These are phyloP conservation scores for Thumatha senex DNA, from an alignment of 2,888 invertebrate genomes.

Conservation along the genomic window DNA sequence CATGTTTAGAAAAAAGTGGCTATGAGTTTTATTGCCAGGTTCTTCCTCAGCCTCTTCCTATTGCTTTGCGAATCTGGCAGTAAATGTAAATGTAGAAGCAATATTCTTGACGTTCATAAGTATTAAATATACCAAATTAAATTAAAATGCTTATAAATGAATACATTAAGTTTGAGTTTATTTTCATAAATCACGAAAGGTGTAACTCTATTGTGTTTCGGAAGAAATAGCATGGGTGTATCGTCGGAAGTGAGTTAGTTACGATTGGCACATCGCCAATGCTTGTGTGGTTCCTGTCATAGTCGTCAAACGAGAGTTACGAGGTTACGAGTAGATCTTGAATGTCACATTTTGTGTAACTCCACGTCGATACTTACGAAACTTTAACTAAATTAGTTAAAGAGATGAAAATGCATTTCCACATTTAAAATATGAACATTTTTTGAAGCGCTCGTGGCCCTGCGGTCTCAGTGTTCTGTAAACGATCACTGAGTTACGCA, in stretches of 20 bases:
- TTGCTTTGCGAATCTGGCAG: too few relatives aligned
- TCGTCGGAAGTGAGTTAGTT: conserved; percentile 42
- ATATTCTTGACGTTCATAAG: too few relatives aligned
- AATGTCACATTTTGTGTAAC: conserved; percentile 13
- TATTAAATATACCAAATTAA: too few relatives aligned
- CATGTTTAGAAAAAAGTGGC: too few relatives aligned
- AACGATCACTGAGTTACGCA: too few relatives aligned
- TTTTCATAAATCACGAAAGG: conserved; percentile 38
- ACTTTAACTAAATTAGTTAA: conserved; percentile 17
- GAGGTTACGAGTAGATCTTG: conserved; percentile 14
- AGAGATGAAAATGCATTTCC: conserved; percentile 6
- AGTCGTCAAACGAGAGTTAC: conserved; percentile 19
- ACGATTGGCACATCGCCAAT: conserved; percentile 48
- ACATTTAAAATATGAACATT: conserved; percentile 8
- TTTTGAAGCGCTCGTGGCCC: neutral
- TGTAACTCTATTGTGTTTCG: conserved; percentile 27
- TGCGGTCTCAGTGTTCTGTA: too few relatives aligned
- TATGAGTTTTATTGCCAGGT: too few relatives aligned
- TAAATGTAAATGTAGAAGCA: too few relatives aligned
- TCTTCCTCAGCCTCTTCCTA: too few relatives aligned
- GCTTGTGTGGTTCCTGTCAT: conserved; percentile 35
- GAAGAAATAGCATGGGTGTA: conserved; percentile 51
- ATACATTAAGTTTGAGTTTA: conserved; percentile 21
- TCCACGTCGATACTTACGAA: conserved; percentile 7
- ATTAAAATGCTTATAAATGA: too few relatives aligned